Conservation (phyloP, 2,113 vertebrate genomes). For the Colius striatus region DNA sequence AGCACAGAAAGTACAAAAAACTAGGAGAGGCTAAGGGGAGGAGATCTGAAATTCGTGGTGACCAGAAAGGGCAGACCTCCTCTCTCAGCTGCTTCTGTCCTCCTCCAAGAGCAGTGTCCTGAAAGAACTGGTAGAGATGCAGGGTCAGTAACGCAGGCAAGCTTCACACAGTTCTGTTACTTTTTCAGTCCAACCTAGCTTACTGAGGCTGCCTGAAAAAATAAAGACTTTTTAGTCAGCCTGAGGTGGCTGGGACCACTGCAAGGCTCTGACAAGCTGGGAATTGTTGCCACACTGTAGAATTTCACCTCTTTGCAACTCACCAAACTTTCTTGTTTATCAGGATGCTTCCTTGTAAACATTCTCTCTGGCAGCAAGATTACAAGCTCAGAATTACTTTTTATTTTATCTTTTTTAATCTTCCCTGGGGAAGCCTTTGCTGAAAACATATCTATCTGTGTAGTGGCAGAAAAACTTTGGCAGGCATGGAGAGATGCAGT, state of each 20-base stretch:
- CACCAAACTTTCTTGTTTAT: not conserved
- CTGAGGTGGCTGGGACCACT: not conserved
- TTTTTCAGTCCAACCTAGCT: conserved; percentile 41
- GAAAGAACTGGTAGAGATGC: not conserved
- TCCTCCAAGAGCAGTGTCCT: not conserved
- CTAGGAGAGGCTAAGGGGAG: conserved; percentile 38
- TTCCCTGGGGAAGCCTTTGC: not conserved
- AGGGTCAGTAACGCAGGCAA: conserved; percentile 53
- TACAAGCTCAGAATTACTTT: not conserved
- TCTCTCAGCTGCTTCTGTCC: not conserved
- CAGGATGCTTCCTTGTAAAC: conserved; percentile 29
- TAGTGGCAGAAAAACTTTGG: not conserved
- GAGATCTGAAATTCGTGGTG: conserved; percentile 50
- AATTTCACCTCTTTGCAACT: conserved; percentile 26
- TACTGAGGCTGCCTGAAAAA: conserved; percentile 47
- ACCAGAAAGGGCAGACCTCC: conserved; percentile 50
- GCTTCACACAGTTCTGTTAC: conserved; percentile 2
- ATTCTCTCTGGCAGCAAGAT: not conserved
- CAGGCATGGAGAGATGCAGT: not conserved
- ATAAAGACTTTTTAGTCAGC: not conserved
- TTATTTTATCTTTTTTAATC: not conserved
- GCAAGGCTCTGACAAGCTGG: not conserved
- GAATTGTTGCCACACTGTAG: not conserved
- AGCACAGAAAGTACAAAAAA: conserved; percentile 3
- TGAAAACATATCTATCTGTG: conserved; percentile 13